phyloP scores from a whole-genome alignment of 37 sponge, comb jelly and placozoan genomes.

The Agelas oroides region DNA sequence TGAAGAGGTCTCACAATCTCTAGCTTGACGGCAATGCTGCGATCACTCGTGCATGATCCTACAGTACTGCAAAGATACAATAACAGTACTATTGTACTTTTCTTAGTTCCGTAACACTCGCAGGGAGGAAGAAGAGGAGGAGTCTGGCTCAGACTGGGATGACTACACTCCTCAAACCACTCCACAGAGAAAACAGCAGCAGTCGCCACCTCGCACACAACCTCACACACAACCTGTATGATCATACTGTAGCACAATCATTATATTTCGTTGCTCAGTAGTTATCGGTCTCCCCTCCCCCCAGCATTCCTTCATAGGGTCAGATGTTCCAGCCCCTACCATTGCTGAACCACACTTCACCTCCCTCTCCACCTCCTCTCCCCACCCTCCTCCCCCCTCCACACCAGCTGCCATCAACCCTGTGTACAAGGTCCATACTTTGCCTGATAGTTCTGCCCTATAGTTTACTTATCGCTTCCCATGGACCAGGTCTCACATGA shows the following conservation, averaged over 20 bases:
- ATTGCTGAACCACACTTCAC: background rate
- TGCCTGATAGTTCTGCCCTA: too few species aligned
- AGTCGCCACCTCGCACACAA: background rate
- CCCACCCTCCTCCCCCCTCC: background rate
- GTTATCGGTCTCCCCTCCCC: too few species aligned
- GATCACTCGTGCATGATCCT: too few species aligned
- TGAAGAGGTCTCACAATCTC: too few species aligned
- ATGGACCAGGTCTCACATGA: slow-evolving; percentile 3
- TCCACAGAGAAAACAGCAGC: background rate
- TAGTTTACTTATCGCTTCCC: too few species aligned
- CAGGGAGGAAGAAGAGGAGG: slow-evolving; percentile 37
- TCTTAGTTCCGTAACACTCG: slow-evolving; percentile 26
- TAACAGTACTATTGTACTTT: too few species aligned
- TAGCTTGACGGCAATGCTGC: too few species aligned
- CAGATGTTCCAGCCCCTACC: background rate
- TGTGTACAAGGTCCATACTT: background rate
- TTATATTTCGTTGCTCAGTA: too few species aligned
- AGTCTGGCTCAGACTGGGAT: slow-evolving; percentile 59
- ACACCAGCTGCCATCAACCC: background rate
- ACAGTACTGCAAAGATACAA: too few species aligned
- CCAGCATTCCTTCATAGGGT: background rate
- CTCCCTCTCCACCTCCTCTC: background rate
- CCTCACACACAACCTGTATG: background rate
- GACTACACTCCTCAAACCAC: slow-evolving; percentile 13
- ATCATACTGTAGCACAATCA: background rate